Evolutionary conservation across 2,797 vertebrate species (phyloP), one percentile per base, ranked within the genome.

Genomic region (Pangasius macronema): DNA sequence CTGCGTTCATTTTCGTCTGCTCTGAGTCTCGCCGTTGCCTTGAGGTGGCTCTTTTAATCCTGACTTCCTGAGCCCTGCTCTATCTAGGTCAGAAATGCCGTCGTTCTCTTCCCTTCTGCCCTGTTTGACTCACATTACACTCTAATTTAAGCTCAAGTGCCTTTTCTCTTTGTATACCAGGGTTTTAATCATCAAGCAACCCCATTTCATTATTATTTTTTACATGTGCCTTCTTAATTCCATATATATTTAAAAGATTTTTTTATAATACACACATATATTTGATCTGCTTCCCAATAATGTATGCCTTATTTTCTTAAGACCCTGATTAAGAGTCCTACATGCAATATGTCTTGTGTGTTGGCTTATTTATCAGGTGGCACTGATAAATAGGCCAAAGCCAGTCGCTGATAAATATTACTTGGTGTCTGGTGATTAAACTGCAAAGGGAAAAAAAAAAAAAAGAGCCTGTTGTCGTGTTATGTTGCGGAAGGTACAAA

Each of bases 41-140:
- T 75, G 83, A 82, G 86, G 88, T 86, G 49, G 72, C 63, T 85
- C 87, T 89, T 89, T 89, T 91, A 88, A 89, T 91, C 83, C 88
- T 57, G 53, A 84, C 84, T 87, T 89, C 87, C 84, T 79, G 33
- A 82, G 39, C 88, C 75, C 86, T 77, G 87, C 86, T 89, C 73
- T 87, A 90, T 90, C 89, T 92, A 87, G 89, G 91, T 92, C 91
- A 91, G 61, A 88, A 83, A 83, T 83, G 82, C 86, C 53, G 65
- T 75, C 49, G 65, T 83, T 84, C 39, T 61, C 67, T 85, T 87
- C 51, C 81, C 80, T 82, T 85, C 77, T 73, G n/a, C 73, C 82
- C 86, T 16, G 33, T 67, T 57, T 86, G 82, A 79, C 53, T 90
- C 55, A 82, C 36, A 33, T 82, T 79, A 59, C 87, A 33, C n/a